Evolutionary conservation across 1,140 invertebrate species (phyloP).

Genomic region (Nylanderia fulva): DNA sequence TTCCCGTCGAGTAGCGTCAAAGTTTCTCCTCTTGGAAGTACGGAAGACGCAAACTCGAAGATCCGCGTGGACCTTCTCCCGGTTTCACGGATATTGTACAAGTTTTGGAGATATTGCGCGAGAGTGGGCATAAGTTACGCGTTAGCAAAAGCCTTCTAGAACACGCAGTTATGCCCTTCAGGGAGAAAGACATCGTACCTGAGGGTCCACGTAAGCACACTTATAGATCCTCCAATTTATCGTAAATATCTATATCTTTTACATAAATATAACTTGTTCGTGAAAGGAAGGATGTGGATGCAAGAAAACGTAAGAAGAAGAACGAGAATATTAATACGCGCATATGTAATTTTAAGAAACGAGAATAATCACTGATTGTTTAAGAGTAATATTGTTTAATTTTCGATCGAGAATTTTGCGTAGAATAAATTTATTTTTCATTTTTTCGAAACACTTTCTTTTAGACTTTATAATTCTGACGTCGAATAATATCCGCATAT

Average conservation of each 20-base stretch:
- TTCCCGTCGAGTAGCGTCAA: neutral
- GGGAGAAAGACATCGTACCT: neutral
- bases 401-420: neutral
- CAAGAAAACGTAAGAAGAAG: neutral
- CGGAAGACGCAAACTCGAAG: slow-evolving; percentile 53
- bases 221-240: neutral
- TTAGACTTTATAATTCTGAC: neutral
- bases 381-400: neutral
- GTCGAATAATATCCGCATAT: slow-evolving; percentile 26
- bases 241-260: neutral
- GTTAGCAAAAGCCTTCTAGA: slow-evolving; percentile 9
- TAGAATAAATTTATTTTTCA: neutral
- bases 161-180: slow-evolving; percentile 38
- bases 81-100: slow-evolving; percentile 58
- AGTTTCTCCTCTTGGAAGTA: slow-evolving; percentile 43
- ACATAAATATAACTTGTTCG: neutral
- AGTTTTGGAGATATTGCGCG: slow-evolving; percentile 68
- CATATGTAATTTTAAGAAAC: too few relatives aligned
- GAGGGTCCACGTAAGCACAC: neutral
- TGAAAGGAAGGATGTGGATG: neutral
- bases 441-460: neutral
- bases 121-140: slow-evolving; percentile 51
- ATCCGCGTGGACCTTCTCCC: slow-evolving; percentile 50
- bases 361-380: neutral
- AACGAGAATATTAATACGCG: too few relatives aligned